A percentile compares a stretch with the other conserved stretches of the same genome.
phyloP scores from a whole-genome alignment of 2,888 invertebrate genomes.

The Epinotia bilunana region DNA sequence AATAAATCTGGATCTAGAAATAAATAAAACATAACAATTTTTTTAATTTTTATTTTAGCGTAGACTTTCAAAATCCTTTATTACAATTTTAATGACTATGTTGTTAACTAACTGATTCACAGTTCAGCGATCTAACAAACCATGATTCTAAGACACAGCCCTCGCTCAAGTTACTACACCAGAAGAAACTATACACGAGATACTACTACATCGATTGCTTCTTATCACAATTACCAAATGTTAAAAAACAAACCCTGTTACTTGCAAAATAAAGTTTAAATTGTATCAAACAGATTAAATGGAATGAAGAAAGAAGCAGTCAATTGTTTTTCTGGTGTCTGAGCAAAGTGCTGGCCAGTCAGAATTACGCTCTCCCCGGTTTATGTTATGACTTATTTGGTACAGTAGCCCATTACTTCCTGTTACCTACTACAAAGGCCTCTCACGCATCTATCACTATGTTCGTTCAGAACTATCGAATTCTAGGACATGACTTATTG shows the following conservation, averaged over 20 bases:
- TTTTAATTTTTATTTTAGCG: slow-evolving; percentile 59
- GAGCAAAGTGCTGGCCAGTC: slow-evolving; percentile 35
- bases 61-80: slow-evolving; percentile 58
- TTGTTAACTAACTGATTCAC: slow-evolving; percentile 51
- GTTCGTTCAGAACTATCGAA: slow-evolving; percentile 45
- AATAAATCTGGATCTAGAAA: neutral
- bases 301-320: slow-evolving; percentile 7
- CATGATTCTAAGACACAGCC: slow-evolving; percentile 39
- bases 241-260: neutral
- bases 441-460: slow-evolving; percentile 47
- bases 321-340: slow-evolving; percentile 22
- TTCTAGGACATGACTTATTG: slow-evolving; percentile 41
- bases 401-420: slow-evolving; percentile 68
- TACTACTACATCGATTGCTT: slow-evolving; percentile 4
- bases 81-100: slow-evolving; percentile 69
- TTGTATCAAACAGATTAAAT: neutral
- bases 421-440: slow-evolving; percentile 47
- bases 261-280: neutral
- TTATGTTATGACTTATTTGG: slow-evolving; percentile 70
- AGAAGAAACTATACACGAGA: slow-evolving; percentile 14
- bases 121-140: slow-evolving; percentile 41
- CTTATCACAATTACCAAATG: neutral
- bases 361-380: slow-evolving; percentile 45
- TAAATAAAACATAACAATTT: slow-evolving; percentile 40
- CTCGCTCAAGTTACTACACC: slow-evolving; percentile 16